A percentile compares a stretch with the other conserved stretches of the same genome.
These are phyloP conservation scores for Dasypogon diadema DNA, from an alignment of 2,888 invertebrate genomes.

Conservation along the genomic window DNA sequence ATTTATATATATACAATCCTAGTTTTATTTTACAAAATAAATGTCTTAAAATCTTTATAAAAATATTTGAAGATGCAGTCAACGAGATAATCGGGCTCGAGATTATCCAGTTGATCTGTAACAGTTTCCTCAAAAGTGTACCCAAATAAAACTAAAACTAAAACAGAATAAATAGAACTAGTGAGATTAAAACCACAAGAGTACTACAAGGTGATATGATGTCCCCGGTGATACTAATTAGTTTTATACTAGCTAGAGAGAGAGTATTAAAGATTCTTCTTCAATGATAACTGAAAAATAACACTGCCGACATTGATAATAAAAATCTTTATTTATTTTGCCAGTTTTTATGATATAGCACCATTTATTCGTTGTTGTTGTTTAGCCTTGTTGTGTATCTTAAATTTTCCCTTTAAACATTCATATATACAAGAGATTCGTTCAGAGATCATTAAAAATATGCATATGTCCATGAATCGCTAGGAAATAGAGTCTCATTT, in stretches of 20 bases:
- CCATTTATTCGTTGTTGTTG: slow-evolving; percentile 51
- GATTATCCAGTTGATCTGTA: slow-evolving; percentile 63
- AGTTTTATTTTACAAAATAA: slow-evolving; percentile 1
- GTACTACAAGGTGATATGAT: slow-evolving; percentile 47
- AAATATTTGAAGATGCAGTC: slow-evolving; percentile 50
- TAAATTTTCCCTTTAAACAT: background rate
- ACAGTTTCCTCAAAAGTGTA: background rate
- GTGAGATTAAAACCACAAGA: slow-evolving; percentile 37
- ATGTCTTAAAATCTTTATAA: background rate
- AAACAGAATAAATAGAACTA: background rate
- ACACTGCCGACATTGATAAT: background rate
- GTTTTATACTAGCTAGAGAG: too few species aligned
- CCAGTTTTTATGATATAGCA: slow-evolving; percentile 33
- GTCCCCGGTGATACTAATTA: background rate
- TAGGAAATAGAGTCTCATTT: too few species aligned
- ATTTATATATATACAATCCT: background rate
- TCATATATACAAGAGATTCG: background rate
- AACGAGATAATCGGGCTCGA: slow-evolving; percentile 67
- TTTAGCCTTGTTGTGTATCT: slow-evolving; percentile 9
- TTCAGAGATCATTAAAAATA: too few species aligned
- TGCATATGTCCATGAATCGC: background rate
- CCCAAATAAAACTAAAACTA: background rate
- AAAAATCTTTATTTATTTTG: background rate
- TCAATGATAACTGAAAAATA: background rate
- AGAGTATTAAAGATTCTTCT: slow-evolving; percentile 7